Conservation (phyloP, 2,888 invertebrate genomes). For the Apamea epomidion region DNA sequence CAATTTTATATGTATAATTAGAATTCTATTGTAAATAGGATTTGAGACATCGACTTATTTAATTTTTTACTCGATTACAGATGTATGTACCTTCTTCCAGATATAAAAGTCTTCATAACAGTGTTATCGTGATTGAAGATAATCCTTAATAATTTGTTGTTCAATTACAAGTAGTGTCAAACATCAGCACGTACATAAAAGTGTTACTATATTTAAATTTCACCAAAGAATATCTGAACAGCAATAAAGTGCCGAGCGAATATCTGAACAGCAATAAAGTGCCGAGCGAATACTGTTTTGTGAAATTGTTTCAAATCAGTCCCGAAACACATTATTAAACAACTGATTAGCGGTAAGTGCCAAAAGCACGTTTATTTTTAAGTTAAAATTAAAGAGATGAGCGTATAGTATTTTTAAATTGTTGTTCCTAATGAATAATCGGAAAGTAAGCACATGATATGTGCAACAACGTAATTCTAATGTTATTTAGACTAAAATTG, state of each 20-base stretch:
- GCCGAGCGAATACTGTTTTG: conserved; percentile 61
- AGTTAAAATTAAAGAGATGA: conserved; percentile 83
- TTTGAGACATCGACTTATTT: conserved; percentile 79
- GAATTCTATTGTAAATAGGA: conserved; percentile 77
- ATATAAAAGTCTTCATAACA: conserved; percentile 43
- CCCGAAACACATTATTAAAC: conserved; percentile 62
- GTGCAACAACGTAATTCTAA: conserved; percentile 86
- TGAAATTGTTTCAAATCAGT: conserved; percentile 63
- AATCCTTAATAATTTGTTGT: conserved; percentile 57
- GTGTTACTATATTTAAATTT: conserved; percentile 68
- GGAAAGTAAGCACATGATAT: conserved; percentile 83
- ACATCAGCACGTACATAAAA: conserved; percentile 63
- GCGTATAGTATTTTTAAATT: conserved; percentile 88
- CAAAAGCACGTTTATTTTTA: conserved; percentile 87
- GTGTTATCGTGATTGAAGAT: conserved; percentile 53
- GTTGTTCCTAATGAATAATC: conserved; percentile 89
- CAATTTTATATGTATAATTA: conserved; percentile 87
- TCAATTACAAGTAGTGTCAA: conserved; percentile 62
- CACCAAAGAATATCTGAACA: conserved; percentile 82
- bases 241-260: conserved; percentile 64
- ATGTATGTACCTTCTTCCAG: conserved; percentile 61
- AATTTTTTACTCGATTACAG: conserved; percentile 60
- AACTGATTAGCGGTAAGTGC: conserved; percentile 86
- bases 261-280: conserved; percentile 70
- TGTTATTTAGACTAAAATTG: conserved; percentile 86